Evolutionary conservation across 1,140 invertebrate species (phyloP).

Genomic region (Dinoponera quadriceps): DNA sequence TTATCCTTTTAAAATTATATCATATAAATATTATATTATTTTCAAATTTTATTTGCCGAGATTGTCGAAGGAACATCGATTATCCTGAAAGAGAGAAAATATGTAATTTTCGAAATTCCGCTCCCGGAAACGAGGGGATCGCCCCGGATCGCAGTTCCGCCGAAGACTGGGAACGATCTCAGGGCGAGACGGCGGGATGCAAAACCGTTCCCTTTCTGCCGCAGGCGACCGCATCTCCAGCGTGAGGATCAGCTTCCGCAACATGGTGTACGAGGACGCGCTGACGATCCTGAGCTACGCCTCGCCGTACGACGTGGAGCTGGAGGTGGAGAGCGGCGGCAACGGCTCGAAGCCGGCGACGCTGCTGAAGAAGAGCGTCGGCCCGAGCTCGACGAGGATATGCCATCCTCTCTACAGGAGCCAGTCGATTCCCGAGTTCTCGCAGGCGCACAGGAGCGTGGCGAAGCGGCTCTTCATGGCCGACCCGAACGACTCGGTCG

Average conservation of each 20-base stretch:
- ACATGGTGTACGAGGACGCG: slow-evolving; percentile 96
- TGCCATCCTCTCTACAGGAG: slow-evolving; percentile 90
- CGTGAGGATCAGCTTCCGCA: slow-evolving; percentile 94
- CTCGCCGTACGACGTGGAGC: slow-evolving; percentile 94
- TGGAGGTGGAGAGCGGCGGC: slow-evolving; percentile 88
- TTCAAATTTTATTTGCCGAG: neutral
- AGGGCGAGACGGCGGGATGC: too few species aligned
- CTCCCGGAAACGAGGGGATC: too few species aligned
- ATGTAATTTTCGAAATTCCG: too few species aligned
- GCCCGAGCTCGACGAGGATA: slow-evolving; percentile 86
- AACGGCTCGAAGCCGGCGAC: slow-evolving; percentile 86
- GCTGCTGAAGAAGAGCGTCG: slow-evolving; percentile 84
- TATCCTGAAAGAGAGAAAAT: too few species aligned
- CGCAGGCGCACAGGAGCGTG: slow-evolving; percentile 83
- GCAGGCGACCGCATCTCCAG: slow-evolving; percentile 95
- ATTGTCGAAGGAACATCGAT: too few species aligned
- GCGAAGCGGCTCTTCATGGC: slow-evolving; percentile 85
- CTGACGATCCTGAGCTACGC: slow-evolving; percentile 95
- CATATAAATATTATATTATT: too few species aligned
- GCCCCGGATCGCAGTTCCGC: too few species aligned
- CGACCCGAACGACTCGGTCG: slow-evolving; percentile 82
- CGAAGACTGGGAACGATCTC: too few species aligned
- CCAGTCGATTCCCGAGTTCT: slow-evolving; percentile 89
- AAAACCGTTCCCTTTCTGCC: slow-evolving; percentile 9
- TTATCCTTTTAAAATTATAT: too few species aligned